Base-by-base conservation (phyloP, 2,797 vertebrate genomes). In the Eutrigla gurnardus region DNA sequence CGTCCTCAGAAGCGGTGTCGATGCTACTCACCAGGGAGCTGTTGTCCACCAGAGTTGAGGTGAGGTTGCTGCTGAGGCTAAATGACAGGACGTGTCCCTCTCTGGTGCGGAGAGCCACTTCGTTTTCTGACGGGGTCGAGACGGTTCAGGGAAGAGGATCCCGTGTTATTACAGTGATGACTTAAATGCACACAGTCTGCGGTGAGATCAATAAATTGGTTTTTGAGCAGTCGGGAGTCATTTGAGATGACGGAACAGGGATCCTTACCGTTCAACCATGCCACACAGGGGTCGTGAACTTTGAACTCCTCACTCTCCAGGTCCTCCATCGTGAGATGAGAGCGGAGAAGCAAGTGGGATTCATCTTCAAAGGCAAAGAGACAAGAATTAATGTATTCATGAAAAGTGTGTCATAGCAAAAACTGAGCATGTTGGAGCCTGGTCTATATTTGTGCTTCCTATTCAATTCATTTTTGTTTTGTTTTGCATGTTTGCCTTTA, bases 291-390 rank as follows among this genome's bases (percentile, higher is more conserved):
- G 75, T 95, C 82, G 0, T 94, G 91, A 75, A 92, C 76, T 84
- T 94, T 94, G 82, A 95, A 95, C 25, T 93, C 90, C 25, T 94
- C 89, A 1, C 82, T 92, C 82, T 95, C 95, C 46, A 96, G 81
- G 69, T 96, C 95, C 78, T 95, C 95, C 90, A 96, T 90, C 18
- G 94, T 95, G 70, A 96, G 83, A 59, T 83, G 92, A 68, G 94
- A 93, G 18, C 60, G 93, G 17, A 87, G 90, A 60, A 94, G 88
- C 75, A 94, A 74, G 67, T 91, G 92, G 50, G 94, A 91, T 61
- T 94, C 95, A 32, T 96, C 95, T 96, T 75, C 45, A 35, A 62
- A 78, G 18, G 45, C 40, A 83, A 36, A 78, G 37, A 86, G 11
- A 75, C 12, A 9, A 25, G 18, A 46, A 6, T 37, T 64, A 42